Evolutionary conservation across 1,140 invertebrate species (phyloP), one percentile per base, ranked within the genome.

Genomic region (Aleiodes sp.): DNA sequence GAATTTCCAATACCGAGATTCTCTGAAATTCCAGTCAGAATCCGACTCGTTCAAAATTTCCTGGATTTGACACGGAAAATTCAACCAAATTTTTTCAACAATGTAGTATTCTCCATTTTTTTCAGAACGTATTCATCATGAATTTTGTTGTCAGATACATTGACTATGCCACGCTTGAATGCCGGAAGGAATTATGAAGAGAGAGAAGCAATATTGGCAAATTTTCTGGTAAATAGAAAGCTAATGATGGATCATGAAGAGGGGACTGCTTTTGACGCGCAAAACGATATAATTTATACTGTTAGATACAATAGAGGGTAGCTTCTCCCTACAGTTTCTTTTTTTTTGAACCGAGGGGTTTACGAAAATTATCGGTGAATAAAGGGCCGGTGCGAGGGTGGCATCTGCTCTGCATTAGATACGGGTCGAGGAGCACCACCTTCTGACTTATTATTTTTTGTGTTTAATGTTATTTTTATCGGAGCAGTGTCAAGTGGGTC

Each of bases 331-430:
- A 21, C 29, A 28, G 56, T 59, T 52, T 52, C 26, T 52, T 24
- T n/a, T n/a, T n/a, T n/a, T n/a, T n/a, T n/a, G n/a, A n/a, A n/a
- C n/a, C 46, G 46, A 52, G 46, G 46, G 46, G 56, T 59, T 29
- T 29, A 29, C 21, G 61, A 56, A 28, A 68, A 56, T 70, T 68
- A 70, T 68, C 39, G 60, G 63, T 43, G 59, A 70, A 70, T 68
- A 65, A 68, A 63, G 24, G n/a, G 70, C 52, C 59, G 52, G 43
- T 19, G 72, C 66, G 80, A 80, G 82, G 81, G 80, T 81, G 81
- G 85, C 85, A 86, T 86, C 85, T 86, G 85, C 83, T 86, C 70
- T 79, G 72, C 74, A 82, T 86, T 86, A 86, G 85, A 84, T 76
- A 86, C 85, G 85, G 85, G 76, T 86, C 85, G 82, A 67, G 81